A percentile compares a stretch with the other conserved stretches of the same genome.
phyloP scores from a whole-genome alignment of 2,797 vertebrate genomes.

The Rhinella marina region DNA sequence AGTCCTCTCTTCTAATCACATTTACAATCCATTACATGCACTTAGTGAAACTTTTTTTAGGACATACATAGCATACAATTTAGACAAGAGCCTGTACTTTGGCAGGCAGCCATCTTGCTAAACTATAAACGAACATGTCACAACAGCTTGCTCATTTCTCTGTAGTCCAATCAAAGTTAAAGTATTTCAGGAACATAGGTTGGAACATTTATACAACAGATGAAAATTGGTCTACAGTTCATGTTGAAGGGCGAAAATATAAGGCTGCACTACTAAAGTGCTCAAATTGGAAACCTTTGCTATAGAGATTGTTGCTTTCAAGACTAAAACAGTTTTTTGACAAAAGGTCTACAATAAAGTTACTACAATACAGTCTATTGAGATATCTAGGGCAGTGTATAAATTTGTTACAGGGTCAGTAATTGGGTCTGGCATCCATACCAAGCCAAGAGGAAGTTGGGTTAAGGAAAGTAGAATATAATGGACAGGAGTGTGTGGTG shows the following conservation, averaged over 20 bases:
- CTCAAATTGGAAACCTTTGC: background rate
- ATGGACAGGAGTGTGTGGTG: background rate
- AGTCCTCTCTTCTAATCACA: conserved; percentile 61
- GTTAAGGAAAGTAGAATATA: background rate
- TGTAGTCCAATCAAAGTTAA: conserved; percentile 52
- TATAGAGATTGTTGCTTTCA: background rate
- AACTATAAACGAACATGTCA: conserved; percentile 61
- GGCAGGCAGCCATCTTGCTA: conserved; percentile 57
- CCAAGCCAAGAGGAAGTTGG: background rate
- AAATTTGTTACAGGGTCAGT: background rate
- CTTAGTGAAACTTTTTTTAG: conserved; percentile 63
- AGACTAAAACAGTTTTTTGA: background rate
- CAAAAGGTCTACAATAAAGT: background rate
- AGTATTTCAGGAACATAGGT: conserved; percentile 50
- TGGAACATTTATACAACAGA: conserved; percentile 39
- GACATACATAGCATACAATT: conserved; percentile 59
- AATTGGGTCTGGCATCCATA: background rate
- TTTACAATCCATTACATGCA: conserved; percentile 63
- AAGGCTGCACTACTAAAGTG: background rate
- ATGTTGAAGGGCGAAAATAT: conserved; percentile 2
- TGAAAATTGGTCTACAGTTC: conserved; percentile 21
- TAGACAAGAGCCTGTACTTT: conserved; percentile 59
- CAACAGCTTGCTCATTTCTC: conserved; percentile 61
- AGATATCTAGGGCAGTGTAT: background rate
- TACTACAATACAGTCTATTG: background rate